A percentile compares a stretch with the other conserved stretches of the same genome.
Evolutionary conservation across 2,888 invertebrate species (phyloP).

Genomic region (Leucophora obtusa): DNA sequence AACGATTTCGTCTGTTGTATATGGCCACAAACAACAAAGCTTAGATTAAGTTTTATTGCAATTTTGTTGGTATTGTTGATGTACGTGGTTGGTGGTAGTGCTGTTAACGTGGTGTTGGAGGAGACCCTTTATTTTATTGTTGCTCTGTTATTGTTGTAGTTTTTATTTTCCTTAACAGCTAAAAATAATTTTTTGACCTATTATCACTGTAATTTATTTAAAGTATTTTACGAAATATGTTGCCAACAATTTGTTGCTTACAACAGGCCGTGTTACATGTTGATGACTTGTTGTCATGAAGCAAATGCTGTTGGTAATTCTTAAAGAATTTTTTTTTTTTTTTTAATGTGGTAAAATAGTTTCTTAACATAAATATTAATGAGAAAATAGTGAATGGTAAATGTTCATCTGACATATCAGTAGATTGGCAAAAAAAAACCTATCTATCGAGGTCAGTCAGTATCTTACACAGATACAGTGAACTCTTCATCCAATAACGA

Average conservation of each 20-base stretch:
- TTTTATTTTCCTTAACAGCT: constrained; percentile 31
- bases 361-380: neutral
- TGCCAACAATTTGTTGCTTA: constrained; percentile 19
- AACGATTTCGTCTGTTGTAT: constrained; percentile 6
- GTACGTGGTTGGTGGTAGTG: neutral
- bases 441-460: neutral
- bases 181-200: constrained; percentile 60
- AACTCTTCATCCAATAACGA: too few species aligned
- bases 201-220: constrained; percentile 64
- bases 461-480: too few species aligned
- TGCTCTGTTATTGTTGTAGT: constrained; percentile 9
- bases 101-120: neutral
- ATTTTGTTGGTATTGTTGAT: neutral
- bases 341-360: constrained; percentile 17
- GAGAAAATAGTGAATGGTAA: constrained; percentile 1
- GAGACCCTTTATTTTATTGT: constrained; percentile 49
- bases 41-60: constrained; percentile 36
- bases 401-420: neutral
- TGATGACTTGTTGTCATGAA: constrained; percentile 54
- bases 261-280: constrained; percentile 44
- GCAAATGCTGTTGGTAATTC: constrained; percentile 30
- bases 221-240: constrained; percentile 55
- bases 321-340: constrained; percentile 6
- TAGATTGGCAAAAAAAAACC: neutral
- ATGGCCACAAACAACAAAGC: constrained; percentile 13